Evolutionary conservation across 1,140 invertebrate genomes (phyloP), one percentile per base, ranked within the genome.

Genomic region (Nilaparvata lugens): DNA sequence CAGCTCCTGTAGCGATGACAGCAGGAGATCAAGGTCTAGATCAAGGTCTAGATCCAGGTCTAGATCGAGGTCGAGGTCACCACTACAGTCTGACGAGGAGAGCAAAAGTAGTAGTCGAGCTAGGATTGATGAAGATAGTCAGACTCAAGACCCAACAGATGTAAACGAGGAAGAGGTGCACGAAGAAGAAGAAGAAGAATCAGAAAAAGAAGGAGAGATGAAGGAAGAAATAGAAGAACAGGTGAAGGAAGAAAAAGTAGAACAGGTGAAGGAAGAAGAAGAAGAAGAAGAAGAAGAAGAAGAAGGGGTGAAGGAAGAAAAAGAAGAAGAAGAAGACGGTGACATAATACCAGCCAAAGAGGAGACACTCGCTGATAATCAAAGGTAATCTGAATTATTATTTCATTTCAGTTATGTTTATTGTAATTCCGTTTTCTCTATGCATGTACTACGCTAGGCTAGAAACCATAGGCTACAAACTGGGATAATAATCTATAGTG

Each of bases 111-210:
- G 31, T 35, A 35, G 31, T 11, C 31, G 9, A 11, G 25, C n/a
- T n/a, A n/a, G n/a, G n/a, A n/a, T n/a, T n/a, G n/a, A 28, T 4
- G 25, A 28, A 28, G 25, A n/a, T n/a, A 28, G 25, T 28, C 25
- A 4, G 25, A 28, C 7, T n/a, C n/a, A n/a, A n/a, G n/a, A n/a
- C n/a, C n/a, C n/a, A n/a, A n/a, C 38, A 18, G 21, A 23, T 53
- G 43, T 31, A 13, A 53, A 24, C 14, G 11, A 42, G 16, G 28
- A 18, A 2, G 38, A 38, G 3, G 28, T 51, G 13, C 40, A 58
- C 38, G 35, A 48, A 58, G 56, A 58, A 58, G 24, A 19, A n/a
- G 35, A 18, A 21, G 61, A 35, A 4, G 54, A 48, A 14, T 18
- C 28, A 48, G 24, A 51, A 45, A 14, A 25, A 48, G 18, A 21